phyloP scores from a whole-genome alignment of 2,113 vertebrate genomes.

The Scomber scombrus region DNA sequence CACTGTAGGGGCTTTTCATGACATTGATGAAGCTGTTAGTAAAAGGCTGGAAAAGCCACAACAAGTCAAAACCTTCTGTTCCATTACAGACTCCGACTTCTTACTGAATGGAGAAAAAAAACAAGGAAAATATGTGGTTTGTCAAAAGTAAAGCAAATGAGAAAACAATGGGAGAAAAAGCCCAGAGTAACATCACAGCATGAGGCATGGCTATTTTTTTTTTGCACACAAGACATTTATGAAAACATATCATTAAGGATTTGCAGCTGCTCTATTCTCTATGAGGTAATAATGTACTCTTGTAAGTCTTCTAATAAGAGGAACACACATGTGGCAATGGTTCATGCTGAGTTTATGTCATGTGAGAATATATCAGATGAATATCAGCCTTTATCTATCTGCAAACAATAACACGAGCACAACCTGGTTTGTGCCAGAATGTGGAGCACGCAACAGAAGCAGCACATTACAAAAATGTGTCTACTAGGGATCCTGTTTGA shows the following conservation, averaged over 20 bases:
- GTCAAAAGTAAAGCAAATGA: slow-evolving; percentile 40
- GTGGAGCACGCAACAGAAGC: slow-evolving; percentile 43
- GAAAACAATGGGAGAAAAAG: slow-evolving; percentile 31
- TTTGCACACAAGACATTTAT: slow-evolving; percentile 14
- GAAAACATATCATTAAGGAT: slow-evolving; percentile 53
- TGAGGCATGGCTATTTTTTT: not conserved
- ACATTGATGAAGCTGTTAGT: slow-evolving; percentile 62
- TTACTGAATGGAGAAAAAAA: slow-evolving; percentile 23
- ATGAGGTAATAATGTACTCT: slow-evolving; percentile 38
- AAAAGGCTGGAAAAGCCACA: slow-evolving; percentile 41
- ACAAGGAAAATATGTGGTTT: slow-evolving; percentile 10
- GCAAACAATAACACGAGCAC: slow-evolving; percentile 53
- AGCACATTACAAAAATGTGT: slow-evolving; percentile 49
- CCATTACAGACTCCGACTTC: slow-evolving; percentile 20
- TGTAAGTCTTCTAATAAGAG: slow-evolving; percentile 35
- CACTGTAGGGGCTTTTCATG: slow-evolving; percentile 47
- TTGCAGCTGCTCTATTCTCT: slow-evolving; percentile 38
- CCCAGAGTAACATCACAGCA: not conserved
- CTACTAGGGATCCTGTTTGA: slow-evolving; percentile 41
- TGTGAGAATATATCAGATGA: slow-evolving; percentile 37
- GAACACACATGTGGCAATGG: slow-evolving; percentile 23
- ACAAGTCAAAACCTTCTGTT: slow-evolving; percentile 28
- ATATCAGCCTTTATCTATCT: slow-evolving; percentile 42
- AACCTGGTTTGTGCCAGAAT: slow-evolving; percentile 30
- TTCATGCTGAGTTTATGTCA: slow-evolving; percentile 51